Conservation (phyloP, 2,113 vertebrate species). For the Pogonocichla stellata region DNA sequence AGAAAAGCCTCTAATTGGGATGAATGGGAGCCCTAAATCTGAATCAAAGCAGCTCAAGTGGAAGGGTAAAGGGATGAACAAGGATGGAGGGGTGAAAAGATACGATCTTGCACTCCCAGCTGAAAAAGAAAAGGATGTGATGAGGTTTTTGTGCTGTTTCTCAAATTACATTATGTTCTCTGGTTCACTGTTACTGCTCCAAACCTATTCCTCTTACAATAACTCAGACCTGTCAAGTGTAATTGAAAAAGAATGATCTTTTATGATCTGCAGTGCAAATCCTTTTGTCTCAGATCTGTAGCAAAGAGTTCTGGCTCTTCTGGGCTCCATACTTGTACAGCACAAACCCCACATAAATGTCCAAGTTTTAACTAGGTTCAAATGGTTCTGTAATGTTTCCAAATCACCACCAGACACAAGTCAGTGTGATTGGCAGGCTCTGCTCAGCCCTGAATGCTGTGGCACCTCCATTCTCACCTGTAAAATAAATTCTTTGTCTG, state of each 20-base stretch:
- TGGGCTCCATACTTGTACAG: neutral
- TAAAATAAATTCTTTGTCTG: neutral
- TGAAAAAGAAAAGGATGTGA: neutral
- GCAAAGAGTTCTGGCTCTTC: neutral
- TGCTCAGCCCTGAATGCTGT: neutral
- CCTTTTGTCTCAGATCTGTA: neutral
- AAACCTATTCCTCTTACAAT: neutral
- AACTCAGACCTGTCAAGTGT: neutral
- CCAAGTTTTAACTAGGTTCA: neutral
- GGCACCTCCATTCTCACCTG: neutral
- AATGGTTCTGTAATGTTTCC: neutral
- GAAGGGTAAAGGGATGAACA: neutral
- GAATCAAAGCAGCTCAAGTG: neutral
- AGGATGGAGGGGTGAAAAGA: neutral
- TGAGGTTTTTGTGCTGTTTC: neutral
- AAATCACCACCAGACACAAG: neutral
- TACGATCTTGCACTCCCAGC: neutral
- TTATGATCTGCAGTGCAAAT: neutral
- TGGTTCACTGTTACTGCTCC: neutral
- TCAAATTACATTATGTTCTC: neutral
- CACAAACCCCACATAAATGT: neutral
- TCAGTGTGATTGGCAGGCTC: neutral
- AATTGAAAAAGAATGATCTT: slow-evolving; percentile 16
- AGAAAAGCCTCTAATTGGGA: neutral
- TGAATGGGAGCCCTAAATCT: slow-evolving; percentile 14